Base-by-base conservation (phyloP, 2,113 vertebrate genomes). In the Odobenus rosmarus region DNA sequence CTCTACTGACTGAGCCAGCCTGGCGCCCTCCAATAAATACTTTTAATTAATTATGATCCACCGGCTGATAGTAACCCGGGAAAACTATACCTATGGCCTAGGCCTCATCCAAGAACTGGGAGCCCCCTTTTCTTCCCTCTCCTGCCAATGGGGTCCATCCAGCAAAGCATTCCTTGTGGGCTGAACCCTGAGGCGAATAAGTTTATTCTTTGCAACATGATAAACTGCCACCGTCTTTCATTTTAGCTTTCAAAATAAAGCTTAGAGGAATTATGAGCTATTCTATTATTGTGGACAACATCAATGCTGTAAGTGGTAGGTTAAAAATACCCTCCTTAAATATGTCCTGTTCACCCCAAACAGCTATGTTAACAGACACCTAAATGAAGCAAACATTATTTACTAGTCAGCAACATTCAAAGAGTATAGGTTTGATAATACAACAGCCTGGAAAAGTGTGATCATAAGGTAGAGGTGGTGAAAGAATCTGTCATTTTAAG, bases 161-260 rank as follows among this genome's bases (percentile, higher is more conserved):
- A 36, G 5, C 42, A 88, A 67, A 46, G 61, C 64, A 7, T 85
- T 80, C 10, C 51, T 49, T 51, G 10, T 23, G 31, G 77, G 61
- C 61, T 39, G 46, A 61, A 33, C 8, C 36, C 11, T 49, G 51
- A 61, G 53, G 23, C n/a, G 23, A 79, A 53, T 28, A 84, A 21
- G 14, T 86, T 1, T 53, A 26, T 92, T 96, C 16, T 86, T 89
- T 39, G 57, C 59, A 74, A 49, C 28, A 13, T 21, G 33, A 64
- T 80, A 79, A 21, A 74, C 81, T n/a, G 36, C 16, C 36, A 57
- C 57, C 72, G 33, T 31, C 67, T 80, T 51, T 71, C 16, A 62
- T 36, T 95, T 87, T 64, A 82, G 49, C 42, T 92, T 96, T 92
- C 83, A 51, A 71, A 92, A 59, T 72, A 64, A 89, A 89, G 82